phyloP scores from a whole-genome alignment of 2,888 invertebrate species.

The Carpatolechia fugitivella region DNA sequence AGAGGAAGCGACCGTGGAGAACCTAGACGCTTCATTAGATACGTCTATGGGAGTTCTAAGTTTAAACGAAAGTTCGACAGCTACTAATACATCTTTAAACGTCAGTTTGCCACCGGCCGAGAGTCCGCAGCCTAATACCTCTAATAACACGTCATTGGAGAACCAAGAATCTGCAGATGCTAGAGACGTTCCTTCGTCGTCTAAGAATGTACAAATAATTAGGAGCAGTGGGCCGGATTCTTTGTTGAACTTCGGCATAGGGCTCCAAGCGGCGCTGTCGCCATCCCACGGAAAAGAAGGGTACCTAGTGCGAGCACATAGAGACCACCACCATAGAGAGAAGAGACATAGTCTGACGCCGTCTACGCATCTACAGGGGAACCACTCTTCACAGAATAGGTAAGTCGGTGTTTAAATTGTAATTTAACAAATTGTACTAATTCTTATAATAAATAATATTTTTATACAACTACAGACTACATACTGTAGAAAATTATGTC shows the following conservation, averaged over 20 bases:
- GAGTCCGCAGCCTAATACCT: constrained; percentile 55
- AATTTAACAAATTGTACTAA: too few relatives aligned
- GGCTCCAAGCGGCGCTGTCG: constrained; percentile 62
- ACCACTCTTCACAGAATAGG: constrained; percentile 62
- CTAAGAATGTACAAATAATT: constrained; percentile 43
- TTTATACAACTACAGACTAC: too few relatives aligned
- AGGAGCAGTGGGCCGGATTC: constrained; percentile 59
- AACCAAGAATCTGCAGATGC: constrained; percentile 38
- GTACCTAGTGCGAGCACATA: constrained; percentile 43
- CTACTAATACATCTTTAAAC: constrained; percentile 68
- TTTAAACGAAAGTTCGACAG: constrained; percentile 68
- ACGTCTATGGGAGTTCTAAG: constrained; percentile 65
- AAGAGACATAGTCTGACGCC: constrained; percentile 80
- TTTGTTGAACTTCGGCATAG: constrained; percentile 58
- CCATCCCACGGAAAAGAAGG: constrained; percentile 62
- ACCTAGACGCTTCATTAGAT: constrained; percentile 44
- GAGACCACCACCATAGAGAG: constrained; percentile 62
- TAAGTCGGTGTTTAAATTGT: too few relatives aligned
- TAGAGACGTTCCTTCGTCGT: constrained; percentile 57
- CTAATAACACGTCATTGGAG: constrained; percentile 39
- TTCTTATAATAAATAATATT: too few relatives aligned
- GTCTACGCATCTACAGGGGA: constrained; percentile 56
- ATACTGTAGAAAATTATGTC: too few relatives aligned
- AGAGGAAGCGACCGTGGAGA: constrained; percentile 43
- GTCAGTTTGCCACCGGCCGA: constrained; percentile 65